Base-by-base conservation (phyloP, 2,888 invertebrate species). In the Sericinus montela region DNA sequence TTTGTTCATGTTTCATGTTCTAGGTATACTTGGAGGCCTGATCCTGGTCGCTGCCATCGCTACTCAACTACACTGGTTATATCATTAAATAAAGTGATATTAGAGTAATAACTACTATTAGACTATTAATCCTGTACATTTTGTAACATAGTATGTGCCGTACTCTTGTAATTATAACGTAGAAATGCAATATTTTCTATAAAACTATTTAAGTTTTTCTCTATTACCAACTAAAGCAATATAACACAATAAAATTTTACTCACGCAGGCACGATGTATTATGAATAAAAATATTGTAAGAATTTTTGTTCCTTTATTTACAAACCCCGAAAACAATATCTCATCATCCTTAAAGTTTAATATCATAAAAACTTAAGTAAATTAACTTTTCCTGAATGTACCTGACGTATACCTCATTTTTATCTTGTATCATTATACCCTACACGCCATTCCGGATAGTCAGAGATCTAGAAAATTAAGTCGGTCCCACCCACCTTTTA, bases 11-110 rank as follows among this genome's bases (percentile, higher is more conserved):
- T 34, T 51, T 40, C 41, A 6, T 41, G n/a, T 50, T 74, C 73
- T 44, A 87, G 87, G 73, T 74, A 63, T 65, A 62, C 59, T 72
- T 58, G 66, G 69, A 59, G 59, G 68, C 62, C 65, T 74, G 65
- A 62, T 80, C 71, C 74, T 86, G 63, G 53, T 75, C 58, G 67
- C 69, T 62, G 59, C 72, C 58, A 60, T 70, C 56, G 63, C 71
- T 64, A 60, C 67, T 58, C 75, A 76, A 59, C 72, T 84, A 60
- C 72, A 77, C 71, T 45, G 44, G 67, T 67, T 84, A 77, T 84
- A 83, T 84, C 80, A 85, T 81, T 83, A 81, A 77, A 75, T 80
- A 77, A 85, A 86, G 87, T 88, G 87, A 88, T 88, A 88, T 79
- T 88, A 87, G 87, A 75, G 59, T 84, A 76, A 77, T 70, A 74